Conservation (phyloP, 2,888 invertebrate species). For the Aphrophora alni region DNA sequence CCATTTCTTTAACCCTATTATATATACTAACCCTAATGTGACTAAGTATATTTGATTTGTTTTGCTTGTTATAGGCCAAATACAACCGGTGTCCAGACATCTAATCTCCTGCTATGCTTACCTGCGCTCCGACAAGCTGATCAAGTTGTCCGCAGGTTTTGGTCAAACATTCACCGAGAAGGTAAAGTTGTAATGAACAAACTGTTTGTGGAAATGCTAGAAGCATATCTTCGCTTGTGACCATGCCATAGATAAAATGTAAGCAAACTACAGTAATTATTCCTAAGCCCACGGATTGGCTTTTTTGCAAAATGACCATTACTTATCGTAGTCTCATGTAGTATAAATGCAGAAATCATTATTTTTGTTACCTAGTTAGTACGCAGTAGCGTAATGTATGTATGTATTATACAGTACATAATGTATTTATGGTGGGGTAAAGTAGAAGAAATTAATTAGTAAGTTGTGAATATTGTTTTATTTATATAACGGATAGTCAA, state of each 20-base stretch:
- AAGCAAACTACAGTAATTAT: not conserved
- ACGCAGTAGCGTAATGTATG: constrained; percentile 31
- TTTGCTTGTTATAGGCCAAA: constrained; percentile 53
- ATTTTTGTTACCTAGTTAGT: constrained; percentile 42
- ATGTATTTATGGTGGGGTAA: constrained; percentile 37
- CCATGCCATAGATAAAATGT: not conserved
- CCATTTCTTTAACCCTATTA: too few relatives aligned
- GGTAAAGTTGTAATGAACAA: constrained; percentile 95
- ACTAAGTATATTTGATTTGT: too few relatives aligned
- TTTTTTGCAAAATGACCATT: not conserved
- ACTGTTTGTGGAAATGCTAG: constrained; percentile 95
- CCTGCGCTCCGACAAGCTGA: constrained; percentile 91
- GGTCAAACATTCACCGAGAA: constrained; percentile 86
- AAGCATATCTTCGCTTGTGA: constrained; percentile 64
- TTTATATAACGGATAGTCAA: not conserved
- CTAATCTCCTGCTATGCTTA: constrained; percentile 85
- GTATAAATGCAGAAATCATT: constrained; percentile 34
- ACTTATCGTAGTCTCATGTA: constrained; percentile 22
- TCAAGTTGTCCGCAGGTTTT: constrained; percentile 86
- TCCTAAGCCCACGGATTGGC: not conserved
- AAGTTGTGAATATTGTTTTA: not conserved
- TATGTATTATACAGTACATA: constrained; percentile 40
- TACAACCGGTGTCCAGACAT: constrained; percentile 65
- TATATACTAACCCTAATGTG: too few relatives aligned
- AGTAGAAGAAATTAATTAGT: constrained; percentile 21